Evolutionary conservation across 2,113 vertebrate species (phyloP).

Genomic region (Meriones unguiculatus): DNA sequence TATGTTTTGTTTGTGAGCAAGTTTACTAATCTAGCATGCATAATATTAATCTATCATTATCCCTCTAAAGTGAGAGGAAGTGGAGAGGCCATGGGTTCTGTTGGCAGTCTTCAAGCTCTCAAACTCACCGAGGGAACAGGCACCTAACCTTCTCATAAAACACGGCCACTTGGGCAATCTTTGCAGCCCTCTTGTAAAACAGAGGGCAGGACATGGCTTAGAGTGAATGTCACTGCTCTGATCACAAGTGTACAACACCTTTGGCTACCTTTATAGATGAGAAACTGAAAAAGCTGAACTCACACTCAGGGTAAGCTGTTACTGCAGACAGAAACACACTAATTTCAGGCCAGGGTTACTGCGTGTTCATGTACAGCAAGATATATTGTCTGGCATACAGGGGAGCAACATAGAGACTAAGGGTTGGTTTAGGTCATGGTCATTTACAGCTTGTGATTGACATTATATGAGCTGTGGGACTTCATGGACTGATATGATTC

Average conservation of each 20-base stretch:
- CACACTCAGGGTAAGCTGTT: not conserved
- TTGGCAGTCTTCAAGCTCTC: constrained; percentile 15
- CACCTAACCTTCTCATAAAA: not conserved
- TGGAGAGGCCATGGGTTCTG: not conserved
- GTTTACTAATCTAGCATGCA: not conserved
- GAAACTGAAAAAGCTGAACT: not conserved
- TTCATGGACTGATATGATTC: not conserved
- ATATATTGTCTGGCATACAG: not conserved
- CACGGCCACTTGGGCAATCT: not conserved
- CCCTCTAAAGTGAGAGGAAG: constrained; percentile 15
- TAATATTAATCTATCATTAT: constrained; percentile 22
- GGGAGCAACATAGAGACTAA: not conserved
- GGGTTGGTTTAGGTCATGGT: not conserved
- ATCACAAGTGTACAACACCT: not conserved
- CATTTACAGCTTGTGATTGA: not conserved
- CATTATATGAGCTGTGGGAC: not conserved
- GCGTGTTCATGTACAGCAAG: not conserved
- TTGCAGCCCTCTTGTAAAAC: constrained; percentile 27
- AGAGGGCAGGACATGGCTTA: not conserved
- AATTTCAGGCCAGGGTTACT: not conserved
- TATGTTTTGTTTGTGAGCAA: constrained; percentile 17
- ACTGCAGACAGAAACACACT: not conserved
- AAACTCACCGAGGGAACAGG: constrained; percentile 13
- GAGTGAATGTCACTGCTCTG: not conserved
- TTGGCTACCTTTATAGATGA: not conserved